Evolutionary conservation across 2,797 vertebrate species (phyloP).

Genomic region (Tarsius wallacei): DNA sequence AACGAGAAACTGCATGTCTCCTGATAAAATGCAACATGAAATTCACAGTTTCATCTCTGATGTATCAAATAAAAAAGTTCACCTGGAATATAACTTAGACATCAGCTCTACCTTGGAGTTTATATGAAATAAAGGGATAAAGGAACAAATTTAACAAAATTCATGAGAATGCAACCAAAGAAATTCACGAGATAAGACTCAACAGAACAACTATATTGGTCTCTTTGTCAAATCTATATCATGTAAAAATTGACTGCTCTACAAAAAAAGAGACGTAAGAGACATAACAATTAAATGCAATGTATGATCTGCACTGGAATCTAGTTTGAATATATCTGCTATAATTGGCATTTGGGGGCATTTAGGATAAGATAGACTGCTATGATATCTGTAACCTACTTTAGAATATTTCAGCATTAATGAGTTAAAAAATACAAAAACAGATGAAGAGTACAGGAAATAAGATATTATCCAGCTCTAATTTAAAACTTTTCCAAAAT

Average conservation of each 20-base stretch:
- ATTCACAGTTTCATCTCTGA: not conserved
- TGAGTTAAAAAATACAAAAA: conserved; percentile 43
- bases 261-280: conserved; percentile 20
- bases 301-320: not conserved
- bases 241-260: conserved; percentile 3
- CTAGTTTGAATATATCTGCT: not conserved
- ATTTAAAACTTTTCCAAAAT: conserved; percentile 67
- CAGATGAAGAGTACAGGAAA: conserved; percentile 44
- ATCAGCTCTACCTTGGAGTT: conserved; percentile 62
- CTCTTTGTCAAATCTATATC: not conserved
- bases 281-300: not conserved
- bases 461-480: conserved; percentile 47
- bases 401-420: conserved; percentile 50
- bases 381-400: conserved; percentile 26
- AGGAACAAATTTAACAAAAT: conserved; percentile 51
- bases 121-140: conserved; percentile 20
- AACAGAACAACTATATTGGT: not conserved
- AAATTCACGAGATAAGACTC: not conserved
- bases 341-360: conserved; percentile 17
- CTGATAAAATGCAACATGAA: conserved; percentile 24
- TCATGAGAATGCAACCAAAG: not conserved
- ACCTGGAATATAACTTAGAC: conserved; percentile 44
- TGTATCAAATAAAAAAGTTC: conserved; percentile 2
- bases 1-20: not conserved
- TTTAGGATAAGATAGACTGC: not conserved